Evolutionary conservation across 2,113 vertebrate genomes (phyloP), one percentile per base, ranked within the genome.

Genomic region (Eurypyga helias): DNA sequence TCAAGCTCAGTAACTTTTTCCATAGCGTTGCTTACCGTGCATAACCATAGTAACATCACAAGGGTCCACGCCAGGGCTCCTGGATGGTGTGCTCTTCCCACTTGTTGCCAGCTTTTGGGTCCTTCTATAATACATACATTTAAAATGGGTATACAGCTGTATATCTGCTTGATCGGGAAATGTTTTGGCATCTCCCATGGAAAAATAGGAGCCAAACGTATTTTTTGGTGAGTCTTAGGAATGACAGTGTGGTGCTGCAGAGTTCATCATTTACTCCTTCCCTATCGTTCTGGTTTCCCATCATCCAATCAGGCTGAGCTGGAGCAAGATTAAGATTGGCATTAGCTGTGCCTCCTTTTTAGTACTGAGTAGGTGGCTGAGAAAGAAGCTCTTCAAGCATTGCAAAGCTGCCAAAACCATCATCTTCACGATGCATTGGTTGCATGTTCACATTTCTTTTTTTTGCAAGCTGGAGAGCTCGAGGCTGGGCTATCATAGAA

Each of bases 1-100:
- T 66, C 13, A 91, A 87, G 79, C 49, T 86, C 94, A 80, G 43
- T 46, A 96, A 84, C 20, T 36, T 73, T 87, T 97, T 91, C 58
- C 24, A 2, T 65, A 45, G 15, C 1, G 2, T 49, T 81, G 34
- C 72, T 96, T 85, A 62, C 65, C 64, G 4, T 1, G 1, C 23
- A 46, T 33, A 90, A 36, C 60, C 83, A 89, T 85, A 66, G 80
- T 25, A 89, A 96, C 81, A 79, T 89, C 51, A 71, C 78, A 73
- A 18, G 58, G 17, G 52, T 69, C 38, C 25, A 65, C 77, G 78
- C 26, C 90, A 83, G 76, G 11, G 21, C 28, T 54, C 61, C 49
- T 80, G 29, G 77, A 46, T 61, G 85, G 34, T 5, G 8, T 33
- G 10, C 5, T 38, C 55, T 60, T 54, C 69, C 31, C 43, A 4